Evolutionary conservation across 2,888 invertebrate genomes (phyloP), one percentile per base, ranked within the genome.

Genomic region (Parnassius glacialis): DNA sequence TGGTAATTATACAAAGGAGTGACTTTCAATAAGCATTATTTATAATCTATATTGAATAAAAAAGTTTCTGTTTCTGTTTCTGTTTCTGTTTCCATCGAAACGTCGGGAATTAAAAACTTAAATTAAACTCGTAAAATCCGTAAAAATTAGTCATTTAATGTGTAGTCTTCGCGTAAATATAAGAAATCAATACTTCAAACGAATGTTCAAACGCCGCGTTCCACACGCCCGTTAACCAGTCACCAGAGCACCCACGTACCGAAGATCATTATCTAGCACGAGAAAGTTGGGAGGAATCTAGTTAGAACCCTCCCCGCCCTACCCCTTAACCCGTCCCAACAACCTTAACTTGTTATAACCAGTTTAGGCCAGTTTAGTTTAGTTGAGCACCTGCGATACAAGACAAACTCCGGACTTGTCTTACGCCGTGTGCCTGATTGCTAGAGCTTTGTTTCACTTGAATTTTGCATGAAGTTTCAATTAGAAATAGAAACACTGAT

Each of bases 261-360:
- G 83, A 90, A 90, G 90, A 90, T 90, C 89, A 90, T 90, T 90
- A 90, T 90, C 90, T 88, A 75, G 74, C 74, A 79, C 77, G 85
- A 84, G 87, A 89, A 90, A 90, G 89, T 89, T 87, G 81, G 83
- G 87, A 83, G 87, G 87, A 85, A 87, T 87, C 87, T 84, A 88
- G 88, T 87, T 89, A 87, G 81, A 74, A 74, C 80, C 82, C 77
- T 71, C 68, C 70, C 70, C 72, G 57, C 65, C 60, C 53, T 64
- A 56, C 60, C 65, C 70, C 72, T 70, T 73, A 67, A 73, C 78
- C 64, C 67, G 67, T 59, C 65, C 72, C 75, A 67, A 70, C 72
- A 71, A 74, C 83, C 79, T 80, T 82, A 87, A 90, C 89, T 87
- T 86, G 89, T 85, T 89, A 86, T 89, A 89, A 87, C 88, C 85